Conservation (phyloP, 2,113 vertebrate species). For the Peromyscus californicus region DNA sequence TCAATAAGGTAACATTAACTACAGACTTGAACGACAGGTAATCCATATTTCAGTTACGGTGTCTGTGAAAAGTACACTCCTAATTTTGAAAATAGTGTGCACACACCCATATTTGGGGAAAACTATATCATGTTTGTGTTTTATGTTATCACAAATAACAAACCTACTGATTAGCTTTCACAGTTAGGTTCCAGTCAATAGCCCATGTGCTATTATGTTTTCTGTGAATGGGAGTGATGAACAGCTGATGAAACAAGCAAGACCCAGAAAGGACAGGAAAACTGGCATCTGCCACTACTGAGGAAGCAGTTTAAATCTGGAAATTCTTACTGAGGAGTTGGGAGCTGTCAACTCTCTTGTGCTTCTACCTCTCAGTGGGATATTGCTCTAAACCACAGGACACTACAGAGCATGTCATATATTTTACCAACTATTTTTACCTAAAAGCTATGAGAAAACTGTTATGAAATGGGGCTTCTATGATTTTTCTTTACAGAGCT, state of each 20-base stretch:
- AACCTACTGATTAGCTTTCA: not conserved
- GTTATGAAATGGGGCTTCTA: not conserved
- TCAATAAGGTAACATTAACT: not conserved
- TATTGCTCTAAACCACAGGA: not conserved
- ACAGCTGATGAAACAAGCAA: not conserved
- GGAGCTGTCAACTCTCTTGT: not conserved
- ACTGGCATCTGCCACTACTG: not conserved
- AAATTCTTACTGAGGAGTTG: not conserved
- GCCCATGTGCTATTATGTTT: not conserved
- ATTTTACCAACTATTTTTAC: not conserved
- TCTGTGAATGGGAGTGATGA: not conserved
- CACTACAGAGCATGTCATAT: not conserved
- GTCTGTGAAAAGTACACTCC: not conserved
- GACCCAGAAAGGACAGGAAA: slow-evolving; percentile 20
- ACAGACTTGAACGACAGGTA: not conserved
- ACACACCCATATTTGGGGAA: not conserved
- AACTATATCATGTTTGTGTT: not conserved
- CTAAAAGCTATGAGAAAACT: not conserved
- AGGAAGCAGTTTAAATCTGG: slow-evolving; percentile 31
- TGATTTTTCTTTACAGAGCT: slow-evolving; percentile 46
- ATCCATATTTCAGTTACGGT: not conserved
- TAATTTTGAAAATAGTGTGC: not conserved
- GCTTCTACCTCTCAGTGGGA: not conserved
- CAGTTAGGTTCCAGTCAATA: slow-evolving; percentile 2
- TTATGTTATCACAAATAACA: slow-evolving; percentile 31